These are phyloP conservation scores for Gallinago solitaria DNA, from an alignment of 2,797 vertebrate genomes.

Conservation along the genomic window DNA sequence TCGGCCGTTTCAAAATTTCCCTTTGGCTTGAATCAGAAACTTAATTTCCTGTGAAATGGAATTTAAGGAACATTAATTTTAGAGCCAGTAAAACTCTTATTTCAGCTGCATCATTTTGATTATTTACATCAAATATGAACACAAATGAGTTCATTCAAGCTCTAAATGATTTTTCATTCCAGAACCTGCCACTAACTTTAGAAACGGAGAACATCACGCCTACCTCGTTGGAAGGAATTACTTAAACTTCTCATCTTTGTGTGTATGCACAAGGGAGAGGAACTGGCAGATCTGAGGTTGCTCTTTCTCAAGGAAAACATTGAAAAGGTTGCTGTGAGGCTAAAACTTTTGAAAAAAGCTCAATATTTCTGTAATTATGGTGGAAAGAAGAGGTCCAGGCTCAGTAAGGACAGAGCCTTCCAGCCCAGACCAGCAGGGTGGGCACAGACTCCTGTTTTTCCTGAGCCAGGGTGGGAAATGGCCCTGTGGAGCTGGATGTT, in stretches of 20 bases:
- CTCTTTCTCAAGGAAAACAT: not conserved
- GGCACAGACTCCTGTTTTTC: not conserved
- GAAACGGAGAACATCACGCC: not conserved
- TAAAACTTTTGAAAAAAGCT: not conserved
- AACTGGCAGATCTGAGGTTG: not conserved
- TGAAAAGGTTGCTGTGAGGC: not conserved
- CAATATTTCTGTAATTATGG: not conserved
- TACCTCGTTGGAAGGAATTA: not conserved
- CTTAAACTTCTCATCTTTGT: not conserved
- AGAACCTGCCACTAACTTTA: not conserved
- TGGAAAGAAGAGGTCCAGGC: not conserved
- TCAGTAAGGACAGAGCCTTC: not conserved
- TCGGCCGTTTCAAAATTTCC: not conserved
- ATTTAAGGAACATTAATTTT: constrained; percentile 19
- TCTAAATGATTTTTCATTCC: not conserved
- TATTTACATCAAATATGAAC: constrained; percentile 6
- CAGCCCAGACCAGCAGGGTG: not conserved
- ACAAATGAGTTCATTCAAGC: not conserved
- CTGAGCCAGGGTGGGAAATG: not conserved
- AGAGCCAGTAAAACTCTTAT: not conserved
- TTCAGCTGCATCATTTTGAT: not conserved
- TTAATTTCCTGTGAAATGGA: constrained; percentile 26
- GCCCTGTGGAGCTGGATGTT: not conserved
- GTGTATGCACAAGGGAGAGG: not conserved
- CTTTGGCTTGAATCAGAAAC: not conserved